Percentiles rank a stretch among this genome's conserved stretches.
These are phyloP conservation scores for Chelon labrosus DNA, from an alignment of 2,797 vertebrate genomes.

Conservation along the genomic window DNA sequence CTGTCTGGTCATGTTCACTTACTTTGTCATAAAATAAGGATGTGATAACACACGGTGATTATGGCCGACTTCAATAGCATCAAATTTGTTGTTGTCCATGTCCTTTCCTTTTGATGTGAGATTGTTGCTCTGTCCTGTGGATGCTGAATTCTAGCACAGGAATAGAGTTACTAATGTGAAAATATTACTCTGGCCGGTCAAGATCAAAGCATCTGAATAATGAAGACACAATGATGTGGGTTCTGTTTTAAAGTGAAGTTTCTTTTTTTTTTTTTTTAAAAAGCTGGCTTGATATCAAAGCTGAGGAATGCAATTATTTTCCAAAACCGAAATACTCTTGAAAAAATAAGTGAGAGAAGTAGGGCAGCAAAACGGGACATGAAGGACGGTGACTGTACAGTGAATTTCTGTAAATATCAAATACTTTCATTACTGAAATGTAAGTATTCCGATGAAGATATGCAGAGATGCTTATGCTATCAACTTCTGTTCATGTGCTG, in stretches of 20 bases:
- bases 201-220: constrained; percentile 59
- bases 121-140: constrained; percentile 1
- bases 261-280: constrained; percentile 27
- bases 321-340: constrained; percentile 16
- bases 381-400: background rate
- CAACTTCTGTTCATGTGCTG: constrained; percentile 7
- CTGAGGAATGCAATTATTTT: constrained; percentile 48
- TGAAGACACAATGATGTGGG: constrained; percentile 41
- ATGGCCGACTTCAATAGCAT: constrained; percentile 35
- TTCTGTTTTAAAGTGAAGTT: constrained; percentile 44
- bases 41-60: constrained; percentile 47
- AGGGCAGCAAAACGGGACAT: constrained; percentile 31
- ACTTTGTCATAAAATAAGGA: constrained; percentile 40
- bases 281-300: constrained; percentile 47
- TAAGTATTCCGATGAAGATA: constrained; percentile 10
- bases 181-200: constrained; percentile 34
- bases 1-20: constrained; percentile 10
- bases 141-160: constrained; percentile 18
- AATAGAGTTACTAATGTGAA: constrained; percentile 24
- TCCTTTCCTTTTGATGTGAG: constrained; percentile 56
- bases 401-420: constrained; percentile 14
- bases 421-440: background rate
- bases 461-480: constrained; percentile 3
- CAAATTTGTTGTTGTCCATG: constrained; percentile 20
- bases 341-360: constrained; percentile 25